phyloP scores from a whole-genome alignment of 2,888 invertebrate genomes.

The Temnothorax ravouxi region DNA sequence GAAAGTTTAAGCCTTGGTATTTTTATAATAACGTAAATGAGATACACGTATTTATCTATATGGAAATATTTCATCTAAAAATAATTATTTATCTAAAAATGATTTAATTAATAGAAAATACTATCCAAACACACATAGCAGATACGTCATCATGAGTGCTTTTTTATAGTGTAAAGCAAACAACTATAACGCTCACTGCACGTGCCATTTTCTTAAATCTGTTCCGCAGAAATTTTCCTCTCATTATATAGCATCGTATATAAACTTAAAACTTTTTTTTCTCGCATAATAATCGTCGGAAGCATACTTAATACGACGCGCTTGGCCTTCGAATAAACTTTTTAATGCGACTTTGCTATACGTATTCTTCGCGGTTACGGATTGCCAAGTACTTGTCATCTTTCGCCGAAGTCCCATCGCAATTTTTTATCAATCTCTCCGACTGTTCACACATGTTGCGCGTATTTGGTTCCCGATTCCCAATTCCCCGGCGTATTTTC shows the following conservation, averaged over 20 bases:
- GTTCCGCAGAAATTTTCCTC: not conserved
- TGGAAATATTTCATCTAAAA: not conserved
- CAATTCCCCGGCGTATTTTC: slow-evolving; percentile 41
- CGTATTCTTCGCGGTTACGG: not conserved
- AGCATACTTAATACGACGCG: slow-evolving; percentile 18
- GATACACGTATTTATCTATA: not conserved
- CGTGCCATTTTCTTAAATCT: not conserved
- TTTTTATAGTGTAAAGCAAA: slow-evolving; percentile 12
- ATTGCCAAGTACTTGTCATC: not conserved
- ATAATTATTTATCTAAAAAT: not conserved
- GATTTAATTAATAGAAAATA: slow-evolving; percentile 3
- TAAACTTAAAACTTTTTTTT: slow-evolving; percentile 28
- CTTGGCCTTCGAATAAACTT: slow-evolving; percentile 44
- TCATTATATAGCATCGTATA: not conserved
- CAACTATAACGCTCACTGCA: not conserved
- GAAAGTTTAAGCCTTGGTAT: not conserved
- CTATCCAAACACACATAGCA: not conserved
- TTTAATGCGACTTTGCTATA: slow-evolving; percentile 3
- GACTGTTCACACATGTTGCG: not conserved
- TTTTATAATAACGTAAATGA: not conserved
- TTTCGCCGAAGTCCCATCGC: not conserved
- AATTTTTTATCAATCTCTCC: slow-evolving; percentile 7
- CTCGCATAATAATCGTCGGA: not conserved
- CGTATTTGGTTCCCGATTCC: slow-evolving; percentile 44
- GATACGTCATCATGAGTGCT: not conserved